These are phyloP conservation scores for Drosophila buzzatii DNA, from an alignment of 2,888 invertebrate species.

Conservation along the genomic window DNA sequence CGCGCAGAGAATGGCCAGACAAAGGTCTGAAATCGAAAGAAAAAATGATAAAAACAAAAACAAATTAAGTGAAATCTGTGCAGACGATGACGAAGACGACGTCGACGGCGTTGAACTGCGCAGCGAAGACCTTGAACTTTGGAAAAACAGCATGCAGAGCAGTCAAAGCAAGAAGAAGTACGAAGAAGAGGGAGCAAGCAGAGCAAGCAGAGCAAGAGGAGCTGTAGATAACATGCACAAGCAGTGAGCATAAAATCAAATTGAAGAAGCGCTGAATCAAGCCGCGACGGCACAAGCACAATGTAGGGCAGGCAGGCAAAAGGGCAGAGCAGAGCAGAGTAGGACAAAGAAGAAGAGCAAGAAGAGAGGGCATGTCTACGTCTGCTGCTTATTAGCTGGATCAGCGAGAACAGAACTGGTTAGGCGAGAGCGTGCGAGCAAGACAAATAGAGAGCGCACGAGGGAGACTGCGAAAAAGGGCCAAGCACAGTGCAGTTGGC, in stretches of 20 bases:
- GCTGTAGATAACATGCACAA: constrained; percentile 39
- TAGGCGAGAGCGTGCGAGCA: constrained; percentile 9
- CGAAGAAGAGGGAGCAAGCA: neutral
- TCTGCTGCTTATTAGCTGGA: constrained; percentile 53
- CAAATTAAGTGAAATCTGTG: constrained; percentile 57
- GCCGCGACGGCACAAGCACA: constrained; percentile 34
- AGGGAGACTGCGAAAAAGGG: neutral
- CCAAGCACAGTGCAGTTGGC: neutral
- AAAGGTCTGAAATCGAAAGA: constrained; percentile 42
- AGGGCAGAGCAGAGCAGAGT: neutral
- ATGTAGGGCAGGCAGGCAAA: constrained; percentile 50
- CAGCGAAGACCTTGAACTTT: constrained; percentile 71
- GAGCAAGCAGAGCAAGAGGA: neutral
- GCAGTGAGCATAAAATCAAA: constrained; percentile 52
- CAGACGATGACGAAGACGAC: constrained; percentile 40
- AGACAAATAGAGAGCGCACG: neutral
- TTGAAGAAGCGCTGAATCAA: constrained; percentile 54
- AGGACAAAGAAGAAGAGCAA: neutral
- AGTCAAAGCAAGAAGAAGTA: constrained; percentile 12
- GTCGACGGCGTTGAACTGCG: constrained; percentile 55
- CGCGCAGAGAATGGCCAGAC: constrained; percentile 30
- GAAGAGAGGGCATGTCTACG: constrained; percentile 33
- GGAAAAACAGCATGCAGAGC: constrained; percentile 55
- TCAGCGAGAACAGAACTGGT: constrained; percentile 54
- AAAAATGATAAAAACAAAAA: constrained; percentile 27